A percentile compares a stretch with the other conserved stretches of the same genome.
These are phyloP conservation scores for Corythaeola cristata DNA, from an alignment of 2,113 vertebrate genomes.

Conservation along the genomic window DNA sequence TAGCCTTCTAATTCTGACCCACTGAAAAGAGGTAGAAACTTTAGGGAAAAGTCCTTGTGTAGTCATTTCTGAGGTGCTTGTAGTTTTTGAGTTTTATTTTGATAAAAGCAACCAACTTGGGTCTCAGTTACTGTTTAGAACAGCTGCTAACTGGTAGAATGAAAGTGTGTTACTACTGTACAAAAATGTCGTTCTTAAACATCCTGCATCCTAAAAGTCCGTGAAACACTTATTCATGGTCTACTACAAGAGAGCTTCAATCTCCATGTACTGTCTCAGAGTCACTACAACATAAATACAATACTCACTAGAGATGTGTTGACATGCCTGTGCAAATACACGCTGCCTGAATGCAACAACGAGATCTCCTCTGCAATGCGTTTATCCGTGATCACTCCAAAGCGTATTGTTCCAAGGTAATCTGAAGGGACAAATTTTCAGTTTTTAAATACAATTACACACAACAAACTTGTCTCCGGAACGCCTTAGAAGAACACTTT, in stretches of 20 bases:
- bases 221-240: background rate
- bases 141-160: background rate
- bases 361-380: conserved; percentile 86
- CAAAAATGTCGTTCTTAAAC: background rate
- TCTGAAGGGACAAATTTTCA: conserved; percentile 77
- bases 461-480: background rate
- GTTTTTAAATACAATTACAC: conserved; percentile 6
- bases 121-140: background rate
- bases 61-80: background rate
- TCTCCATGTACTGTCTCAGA: background rate
- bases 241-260: background rate
- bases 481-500: background rate
- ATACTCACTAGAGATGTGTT: conserved; percentile 91
- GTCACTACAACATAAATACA: background rate
- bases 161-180: background rate
- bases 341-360: conserved; percentile 80
- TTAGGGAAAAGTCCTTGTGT: background rate
- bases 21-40: background rate
- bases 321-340: conserved; percentile 91
- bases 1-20: background rate
- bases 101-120: background rate
- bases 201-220: background rate
- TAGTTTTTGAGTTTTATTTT: background rate
- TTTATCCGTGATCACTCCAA: conserved; percentile 90
- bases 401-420: conserved; percentile 88